A percentile compares a stretch with the other conserved stretches of the same genome.
phyloP scores from a whole-genome alignment of 2,797 vertebrate species.

The Hafferia zeledoni region DNA sequence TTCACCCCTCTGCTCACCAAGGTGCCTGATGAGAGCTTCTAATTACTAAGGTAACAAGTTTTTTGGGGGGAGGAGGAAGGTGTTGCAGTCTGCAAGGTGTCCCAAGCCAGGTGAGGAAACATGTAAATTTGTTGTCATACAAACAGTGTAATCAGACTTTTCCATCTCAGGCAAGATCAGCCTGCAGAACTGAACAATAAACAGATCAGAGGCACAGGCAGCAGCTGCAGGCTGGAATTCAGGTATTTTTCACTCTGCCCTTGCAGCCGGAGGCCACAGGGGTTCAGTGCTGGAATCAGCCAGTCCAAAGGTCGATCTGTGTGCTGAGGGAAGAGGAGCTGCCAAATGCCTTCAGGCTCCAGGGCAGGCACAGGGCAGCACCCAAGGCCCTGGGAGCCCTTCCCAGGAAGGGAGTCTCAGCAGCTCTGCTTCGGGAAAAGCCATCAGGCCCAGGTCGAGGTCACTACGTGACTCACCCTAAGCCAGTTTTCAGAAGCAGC shows the following conservation, averaged over 20 bases:
- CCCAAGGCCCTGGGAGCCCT: not conserved
- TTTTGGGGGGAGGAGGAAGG: rapidly evolving
- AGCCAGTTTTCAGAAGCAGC: not conserved
- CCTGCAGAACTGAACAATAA: not conserved
- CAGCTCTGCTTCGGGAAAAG: not conserved
- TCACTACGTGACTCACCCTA: not conserved
- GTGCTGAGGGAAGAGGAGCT: not conserved
- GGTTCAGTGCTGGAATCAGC: not conserved
- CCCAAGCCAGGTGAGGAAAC: not conserved
- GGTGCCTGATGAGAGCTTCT: not conserved
- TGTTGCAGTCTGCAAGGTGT: rapidly evolving
- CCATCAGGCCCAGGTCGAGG: not conserved
- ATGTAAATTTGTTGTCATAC: not conserved
- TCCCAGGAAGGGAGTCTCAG: not conserved
- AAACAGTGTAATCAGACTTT: not conserved
- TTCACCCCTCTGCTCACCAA: not conserved
- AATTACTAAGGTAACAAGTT: not conserved
- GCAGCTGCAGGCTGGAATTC: not conserved
- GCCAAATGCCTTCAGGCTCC: not conserved
- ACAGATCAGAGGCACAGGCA: not conserved
- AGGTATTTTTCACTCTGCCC: not conserved
- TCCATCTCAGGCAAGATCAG: not conserved
- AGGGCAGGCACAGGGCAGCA: not conserved
- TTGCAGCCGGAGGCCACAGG: not conserved
- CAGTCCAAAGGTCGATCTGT: not conserved